These are phyloP conservation scores for Pipistrellus pipistrellus DNA, from an alignment of 2,797 vertebrate genomes.

Conservation along the genomic window DNA sequence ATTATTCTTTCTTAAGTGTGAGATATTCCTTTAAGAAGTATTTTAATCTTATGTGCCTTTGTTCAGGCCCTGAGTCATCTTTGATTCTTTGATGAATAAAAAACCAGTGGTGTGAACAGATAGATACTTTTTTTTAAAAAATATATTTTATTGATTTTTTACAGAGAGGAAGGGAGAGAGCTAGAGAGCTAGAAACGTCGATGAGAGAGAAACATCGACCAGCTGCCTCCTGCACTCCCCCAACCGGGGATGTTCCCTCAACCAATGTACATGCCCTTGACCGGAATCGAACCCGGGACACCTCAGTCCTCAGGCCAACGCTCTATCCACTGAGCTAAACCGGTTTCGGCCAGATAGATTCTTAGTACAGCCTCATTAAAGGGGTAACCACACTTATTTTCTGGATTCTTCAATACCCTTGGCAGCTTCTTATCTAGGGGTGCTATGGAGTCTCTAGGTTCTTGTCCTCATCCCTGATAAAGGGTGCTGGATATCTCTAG, in stretches of 20 bases:
- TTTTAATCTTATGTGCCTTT: background rate
- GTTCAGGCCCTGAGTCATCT: background rate
- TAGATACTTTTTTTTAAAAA: background rate
- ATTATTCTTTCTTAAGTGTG: constrained; percentile 40
- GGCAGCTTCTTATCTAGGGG: background rate
- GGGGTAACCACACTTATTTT: background rate
- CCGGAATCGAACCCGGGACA: too few species aligned
- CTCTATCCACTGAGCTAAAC: too few species aligned
- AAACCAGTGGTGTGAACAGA: background rate
- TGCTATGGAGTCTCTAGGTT: background rate
- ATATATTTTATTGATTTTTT: too few species aligned
- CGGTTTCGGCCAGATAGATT: background rate
- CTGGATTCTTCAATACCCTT: background rate
- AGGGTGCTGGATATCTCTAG: background rate
- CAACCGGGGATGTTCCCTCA: too few species aligned
- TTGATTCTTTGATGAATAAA: background rate
- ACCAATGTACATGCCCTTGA: too few species aligned
- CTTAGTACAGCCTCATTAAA: background rate
- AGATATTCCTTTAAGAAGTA: background rate
- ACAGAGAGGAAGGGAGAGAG: too few species aligned
- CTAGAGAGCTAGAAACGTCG: too few species aligned
- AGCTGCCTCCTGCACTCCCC: too few species aligned
- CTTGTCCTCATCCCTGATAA: background rate
- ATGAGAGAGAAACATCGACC: too few species aligned
- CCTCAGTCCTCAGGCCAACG: too few species aligned